Base-by-base conservation (phyloP, 2,888 invertebrate species). In the Smittia sp. region DNA sequence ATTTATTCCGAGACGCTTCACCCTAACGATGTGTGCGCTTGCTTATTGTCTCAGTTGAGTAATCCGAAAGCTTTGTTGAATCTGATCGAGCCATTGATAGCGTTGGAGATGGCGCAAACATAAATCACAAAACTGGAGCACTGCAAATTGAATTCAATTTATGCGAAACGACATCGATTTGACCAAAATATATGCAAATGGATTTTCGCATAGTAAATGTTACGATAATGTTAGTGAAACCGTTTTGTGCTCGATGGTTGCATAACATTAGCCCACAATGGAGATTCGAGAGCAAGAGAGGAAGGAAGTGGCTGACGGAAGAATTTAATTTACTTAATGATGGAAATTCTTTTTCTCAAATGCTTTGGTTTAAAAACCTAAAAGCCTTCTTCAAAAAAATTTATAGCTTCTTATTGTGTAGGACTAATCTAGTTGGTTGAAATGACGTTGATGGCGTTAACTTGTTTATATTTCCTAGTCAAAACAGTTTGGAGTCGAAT, bases 111-210 rank as follows among this genome's bases (percentile, higher is more conserved):
- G 13, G 11, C 15, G 46, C 46, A 46, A 46, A 46, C 13, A n/a
- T 46, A 15, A n/a, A 46, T 46, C n/a, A 15, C 13, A 46, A 3
- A 46, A 46, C 46, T 46, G n/a, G 46, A 46, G 15, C 46, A n/a
- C n/a, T 46, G 46, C 46, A 46, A 46, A 46, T 46, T 46, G 46
- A 46, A 46, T 46, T 46, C 46, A 46, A 46, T 46, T n/a, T 46
- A 46, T 46, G 46, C 46, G 15, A 46, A 46, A n/a, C 46, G 46
- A n/a, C 46, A 46, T n/a, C n/a, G n/a, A 15, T n/a, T 46, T 46
- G 46, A 46, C 46, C 46, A n/a, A 46, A 46, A n/a, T 46, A 11
- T 46, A 46, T 46, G 46, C 46, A 46, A 46, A 46, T 46, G 46
- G 46, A 46, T n/a, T 46, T 46, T 46, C 46, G 46, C 46, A 46